Evolutionary conservation across 2,888 invertebrate species (phyloP), one percentile per base, ranked within the genome.

Genomic region (Drosophila kuntzei): DNA sequence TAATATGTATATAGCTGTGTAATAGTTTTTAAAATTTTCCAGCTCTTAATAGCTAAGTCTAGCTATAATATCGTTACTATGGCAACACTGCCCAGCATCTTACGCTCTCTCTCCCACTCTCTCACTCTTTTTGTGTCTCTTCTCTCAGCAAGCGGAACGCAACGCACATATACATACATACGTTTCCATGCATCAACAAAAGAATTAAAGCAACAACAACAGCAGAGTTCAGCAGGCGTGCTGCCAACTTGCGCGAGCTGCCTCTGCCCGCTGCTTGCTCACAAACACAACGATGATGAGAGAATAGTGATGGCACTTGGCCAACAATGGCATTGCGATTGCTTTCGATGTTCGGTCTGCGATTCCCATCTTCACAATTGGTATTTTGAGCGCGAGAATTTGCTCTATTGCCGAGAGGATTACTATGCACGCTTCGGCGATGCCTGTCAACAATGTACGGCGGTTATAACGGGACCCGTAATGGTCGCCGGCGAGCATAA

Each of bases 401-500:
- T 97, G 71, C 93, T 98, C 46, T 98, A 97, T 93, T 98, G 98
- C 89, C 96, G 96, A 91, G 95, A 95, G 73, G 97, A 98, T 93
- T 98, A 98, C 91, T 97, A 96, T 96, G 93, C 95, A 8, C 95
- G 96, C 61, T 98, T 96, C 91, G 97, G 97, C 0, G 97, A 97
- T 92, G 95, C 95, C 58, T 98, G 98, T 89, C 97, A 98, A 89
- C 96, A 97, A 89, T 98, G 98, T 92, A 94, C 95, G 64, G 79
- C 90, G 44, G 89, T 92, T 2, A 92, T 92, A 46, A 92, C 97
- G 0, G 98, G 98, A 0, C 98, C 98, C 25, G 97, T 98, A 75
- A 98, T 98, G 98, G 95, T 97, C 71, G 98, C 98, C 20, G 98
- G 98, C 29, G 97, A 97, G 90, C 98, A 98, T 93, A 97, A 97